phyloP scores from a whole-genome alignment of 2,113 vertebrate species.

The Pelodiscus sinensis region DNA sequence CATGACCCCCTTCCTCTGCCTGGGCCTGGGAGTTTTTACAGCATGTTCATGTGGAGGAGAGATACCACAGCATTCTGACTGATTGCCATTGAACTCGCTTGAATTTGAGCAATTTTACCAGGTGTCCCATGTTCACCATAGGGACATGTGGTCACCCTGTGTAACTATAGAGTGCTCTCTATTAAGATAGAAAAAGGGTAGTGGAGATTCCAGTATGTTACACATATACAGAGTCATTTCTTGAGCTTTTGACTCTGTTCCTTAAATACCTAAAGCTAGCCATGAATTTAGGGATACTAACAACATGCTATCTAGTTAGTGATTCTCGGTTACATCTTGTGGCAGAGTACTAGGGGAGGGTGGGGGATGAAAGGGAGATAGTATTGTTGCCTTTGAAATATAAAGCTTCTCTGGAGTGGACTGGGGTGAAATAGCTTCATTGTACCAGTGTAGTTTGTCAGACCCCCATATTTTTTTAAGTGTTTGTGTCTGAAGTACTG shows the following conservation, averaged over 20 bases:
- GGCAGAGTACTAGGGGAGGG: neutral
- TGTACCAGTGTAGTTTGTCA: neutral
- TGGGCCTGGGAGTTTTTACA: too few relatives aligned
- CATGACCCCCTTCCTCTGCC: too few relatives aligned
- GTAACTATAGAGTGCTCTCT: neutral
- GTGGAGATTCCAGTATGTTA: neutral
- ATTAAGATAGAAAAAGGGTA: neutral
- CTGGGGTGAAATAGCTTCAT: neutral
- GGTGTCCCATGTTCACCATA: too few relatives aligned
- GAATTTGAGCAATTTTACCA: too few relatives aligned
- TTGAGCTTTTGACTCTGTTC: neutral
- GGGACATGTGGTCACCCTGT: neutral
- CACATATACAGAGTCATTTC: neutral
- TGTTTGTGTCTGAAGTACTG: constrained; percentile 10
- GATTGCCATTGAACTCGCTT: too few relatives aligned
- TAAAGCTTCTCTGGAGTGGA: neutral
- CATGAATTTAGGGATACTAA: neutral
- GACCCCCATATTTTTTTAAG: constrained; percentile 17
- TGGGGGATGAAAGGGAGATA: neutral
- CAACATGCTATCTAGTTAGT: fast-evolving
- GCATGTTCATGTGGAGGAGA: too few relatives aligned
- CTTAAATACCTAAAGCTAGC: neutral
- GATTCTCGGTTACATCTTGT: constrained; percentile 17
- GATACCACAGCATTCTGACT: too few relatives aligned
- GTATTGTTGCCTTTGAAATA: neutral